Evolutionary conservation across 2,888 invertebrate species (phyloP), one percentile per base, ranked within the genome.

Genomic region (Chymomyza procnemis): DNA sequence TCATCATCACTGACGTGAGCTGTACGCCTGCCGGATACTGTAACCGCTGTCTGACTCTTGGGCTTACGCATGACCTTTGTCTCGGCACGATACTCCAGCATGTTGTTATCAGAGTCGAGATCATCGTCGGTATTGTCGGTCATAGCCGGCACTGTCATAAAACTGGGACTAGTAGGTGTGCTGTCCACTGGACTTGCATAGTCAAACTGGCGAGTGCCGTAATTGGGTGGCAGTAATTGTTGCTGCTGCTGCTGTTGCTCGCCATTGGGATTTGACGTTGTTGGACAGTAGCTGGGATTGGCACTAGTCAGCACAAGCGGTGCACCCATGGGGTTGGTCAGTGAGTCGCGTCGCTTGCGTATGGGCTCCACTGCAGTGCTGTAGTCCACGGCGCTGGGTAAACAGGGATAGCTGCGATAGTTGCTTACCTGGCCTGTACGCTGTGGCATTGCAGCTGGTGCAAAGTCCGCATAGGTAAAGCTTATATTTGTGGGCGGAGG

Each of bases 41-140:
- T 93, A 16, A 95, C 94, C 46, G 95, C 96, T 74, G 94, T 93
- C 85, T 95, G 95, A 67, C 94, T 93, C 68, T 94, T 93, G 0
- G 95, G 95, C 0, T 94, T 95, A 60, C 93, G 92, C 95, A 95
- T 95, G n/a, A 95, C 95, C 84, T 93, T 94, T 59, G 94, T 93
- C 70, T 95, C 93, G 56, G 94, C 94, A 66, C 92, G 92, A 86
- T 94, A 94, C 88, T 94, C 93, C 16, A 92, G 92, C 47, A 93
- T 89, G 69, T 91, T 91, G n/a, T 80, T 79, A 64, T 90, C 91
- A 22, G 91, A 91, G 54, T 90, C 91, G 41, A 89, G 85, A 62
- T 89, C 85, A 56, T 90, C 89, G 57, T 90, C 90, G 1, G 85
- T 85, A 16, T 87, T 85, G 64, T 88, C 87, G 1, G 79, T 80